Base-by-base conservation (phyloP, 2,888 invertebrate genomes). In the Escarpia spicata region DNA sequence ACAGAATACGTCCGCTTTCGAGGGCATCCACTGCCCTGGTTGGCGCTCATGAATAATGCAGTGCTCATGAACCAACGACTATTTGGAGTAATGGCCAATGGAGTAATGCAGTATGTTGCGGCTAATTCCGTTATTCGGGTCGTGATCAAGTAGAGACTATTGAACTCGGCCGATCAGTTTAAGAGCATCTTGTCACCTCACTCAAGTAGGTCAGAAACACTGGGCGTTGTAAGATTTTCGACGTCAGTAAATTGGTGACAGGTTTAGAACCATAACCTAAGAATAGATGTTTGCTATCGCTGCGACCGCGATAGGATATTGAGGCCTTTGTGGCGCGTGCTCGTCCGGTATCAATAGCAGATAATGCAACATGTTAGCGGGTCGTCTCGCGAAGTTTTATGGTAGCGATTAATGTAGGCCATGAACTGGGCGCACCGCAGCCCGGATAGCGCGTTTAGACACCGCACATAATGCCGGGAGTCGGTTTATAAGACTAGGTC, bases 41-140 rank as follows among this genome's bases (percentile, higher is more conserved):
- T 75, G 75, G 75, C 75, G 75, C 75, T 75, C 75, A 75, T 75
- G 75, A 75, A 75, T 75, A 75, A 75, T 26, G 75, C 75, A 75
- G 75, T n/a, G 75, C 75, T n/a, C 4, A 26, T 75, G 4, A 75
- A 75, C n/a, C 75, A 75, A 19, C 26, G 26, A 26, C 75, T 19
- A 1, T 60, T 26, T 26, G 75, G 75, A 75, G 26, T 75, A n/a
- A 75, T n/a, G 75, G 75, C 75, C 26, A 6, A 19, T 26, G 26
- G 75, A 75, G 75, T 75, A 75, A 75, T 75, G 75, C 75, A 6
- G 75, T 75, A n/a, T 19, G n/a, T 0, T 26, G 75, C 75, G 75
- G 75, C 19, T 75, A 75, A 75, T 6, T 37, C 37, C 37, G 37
- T 37, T 37, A 37, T 37, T 75, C 26, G 75, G 75, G 75, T 26